These are phyloP conservation scores for Archips crataeganus DNA, from an alignment of 2,888 invertebrate species.

Conservation along the genomic window DNA sequence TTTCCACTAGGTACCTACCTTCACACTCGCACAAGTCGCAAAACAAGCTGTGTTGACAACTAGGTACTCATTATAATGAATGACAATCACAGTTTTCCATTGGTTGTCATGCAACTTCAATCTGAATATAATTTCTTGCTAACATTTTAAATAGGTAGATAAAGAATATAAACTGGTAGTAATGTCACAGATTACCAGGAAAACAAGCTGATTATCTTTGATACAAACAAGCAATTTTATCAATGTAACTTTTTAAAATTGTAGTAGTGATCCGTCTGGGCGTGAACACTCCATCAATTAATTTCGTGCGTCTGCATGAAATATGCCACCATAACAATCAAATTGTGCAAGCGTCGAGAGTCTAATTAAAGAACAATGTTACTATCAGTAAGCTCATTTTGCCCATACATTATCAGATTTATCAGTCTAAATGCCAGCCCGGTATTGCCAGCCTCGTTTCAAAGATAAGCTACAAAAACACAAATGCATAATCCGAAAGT, in stretches of 20 bases:
- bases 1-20: not conserved
- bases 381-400: not conserved
- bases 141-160: not conserved
- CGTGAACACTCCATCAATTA: slow-evolving; percentile 8
- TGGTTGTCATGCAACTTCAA: not conserved
- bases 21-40: not conserved
- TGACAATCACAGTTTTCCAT: not conserved
- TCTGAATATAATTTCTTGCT: not conserved
- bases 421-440: slow-evolving; percentile 33
- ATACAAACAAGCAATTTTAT: not conserved
- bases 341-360: slow-evolving; percentile 20
- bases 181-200: not conserved
- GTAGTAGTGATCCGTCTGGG: not conserved
- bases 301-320: slow-evolving; percentile 10
- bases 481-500: slow-evolving; percentile 45
- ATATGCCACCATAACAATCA: slow-evolving; percentile 15
- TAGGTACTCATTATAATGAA: slow-evolving; percentile 6
- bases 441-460: slow-evolving; percentile 41
- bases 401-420: slow-evolving; percentile 6
- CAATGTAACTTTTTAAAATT: not conserved
- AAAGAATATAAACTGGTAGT: not conserved
- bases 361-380: slow-evolving; percentile 25
- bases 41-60: slow-evolving; percentile 1
- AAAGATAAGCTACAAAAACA: slow-evolving; percentile 29
- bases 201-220: not conserved